phyloP scores from a whole-genome alignment of 2,888 invertebrate genomes.

The Zygothrica quintamaculata region DNA sequence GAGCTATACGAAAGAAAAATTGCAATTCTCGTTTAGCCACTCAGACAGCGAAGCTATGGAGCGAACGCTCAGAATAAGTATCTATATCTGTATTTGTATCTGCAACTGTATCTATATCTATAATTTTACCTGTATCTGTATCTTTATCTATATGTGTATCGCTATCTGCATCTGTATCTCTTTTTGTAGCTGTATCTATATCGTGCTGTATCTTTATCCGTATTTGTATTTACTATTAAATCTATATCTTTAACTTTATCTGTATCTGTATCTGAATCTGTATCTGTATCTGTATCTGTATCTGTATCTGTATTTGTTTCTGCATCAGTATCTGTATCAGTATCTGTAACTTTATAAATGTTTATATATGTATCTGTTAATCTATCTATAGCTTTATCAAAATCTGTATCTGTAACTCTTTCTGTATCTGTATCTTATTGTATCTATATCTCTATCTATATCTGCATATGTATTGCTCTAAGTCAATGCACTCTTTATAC shows the following conservation, averaged over 20 bases:
- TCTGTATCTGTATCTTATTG: slow-evolving; percentile 35
- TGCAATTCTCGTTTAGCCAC: slow-evolving; percentile 67
- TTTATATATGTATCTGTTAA: slow-evolving; percentile 18
- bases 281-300: neutral
- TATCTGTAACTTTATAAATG: neutral
- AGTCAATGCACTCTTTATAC: slow-evolving; percentile 36
- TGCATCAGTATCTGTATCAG: neutral
- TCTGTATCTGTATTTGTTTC: neutral
- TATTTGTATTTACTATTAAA: slow-evolving; percentile 3
- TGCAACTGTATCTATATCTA: slow-evolving; percentile 8
- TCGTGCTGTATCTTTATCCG: slow-evolving; percentile 3
- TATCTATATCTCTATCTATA: neutral
- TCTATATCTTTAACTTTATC: slow-evolving; percentile 2
- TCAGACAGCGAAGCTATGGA: slow-evolving; percentile 29
- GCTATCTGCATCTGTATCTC: neutral
- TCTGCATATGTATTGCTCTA: slow-evolving; percentile 33
- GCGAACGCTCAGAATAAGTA: slow-evolving; percentile 28
- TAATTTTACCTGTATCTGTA: neutral
- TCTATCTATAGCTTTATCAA: slow-evolving; percentile 2
- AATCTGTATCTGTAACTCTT: slow-evolving; percentile 23
- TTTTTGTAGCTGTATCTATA: neutral
- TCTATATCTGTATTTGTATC: slow-evolving; percentile 6
- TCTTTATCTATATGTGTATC: neutral
- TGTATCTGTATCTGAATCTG: slow-evolving; percentile 10
- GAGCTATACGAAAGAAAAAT: slow-evolving; percentile 38